Evolutionary conservation across 2,113 vertebrate genomes (phyloP).

Genomic region (Rhombomys opimus): DNA sequence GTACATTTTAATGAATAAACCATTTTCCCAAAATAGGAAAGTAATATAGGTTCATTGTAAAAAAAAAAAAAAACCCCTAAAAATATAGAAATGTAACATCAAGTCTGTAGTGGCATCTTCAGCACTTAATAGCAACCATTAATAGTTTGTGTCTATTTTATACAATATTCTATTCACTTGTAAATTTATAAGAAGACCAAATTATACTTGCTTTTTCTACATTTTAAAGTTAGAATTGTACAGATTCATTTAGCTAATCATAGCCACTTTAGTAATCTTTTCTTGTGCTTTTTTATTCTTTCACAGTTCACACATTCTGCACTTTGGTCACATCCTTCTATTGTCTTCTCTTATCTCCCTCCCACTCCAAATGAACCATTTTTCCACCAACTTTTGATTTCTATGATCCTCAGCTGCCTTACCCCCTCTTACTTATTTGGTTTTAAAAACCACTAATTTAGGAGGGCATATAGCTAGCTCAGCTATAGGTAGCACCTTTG

Average conservation of each 20-base stretch:
- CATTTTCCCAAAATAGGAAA: conserved; percentile 46
- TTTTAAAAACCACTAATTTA: background rate
- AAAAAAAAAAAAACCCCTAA: background rate
- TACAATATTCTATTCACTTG: background rate
- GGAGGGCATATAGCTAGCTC: background rate
- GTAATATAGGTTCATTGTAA: background rate
- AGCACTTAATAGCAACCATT: background rate
- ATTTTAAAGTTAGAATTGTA: background rate
- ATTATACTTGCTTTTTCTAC: background rate
- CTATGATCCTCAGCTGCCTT: too few species aligned
- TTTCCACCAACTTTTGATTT: background rate
- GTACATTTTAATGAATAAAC: conserved; percentile 29
- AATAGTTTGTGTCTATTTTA: background rate
- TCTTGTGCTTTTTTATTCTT: background rate
- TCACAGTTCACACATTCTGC: too few species aligned
- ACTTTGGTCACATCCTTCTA: too few species aligned
- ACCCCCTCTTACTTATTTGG: background rate
- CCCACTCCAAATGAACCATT: background rate
- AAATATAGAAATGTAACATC: background rate
- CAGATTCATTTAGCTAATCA: background rate
- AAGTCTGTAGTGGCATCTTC: background rate
- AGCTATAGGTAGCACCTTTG: background rate
- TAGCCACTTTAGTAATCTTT: background rate
- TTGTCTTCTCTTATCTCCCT: background rate
- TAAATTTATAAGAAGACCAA: background rate